These are phyloP conservation scores for Sminthurinus aureus DNA, from an alignment of 2,888 invertebrate genomes.

Conservation along the genomic window DNA sequence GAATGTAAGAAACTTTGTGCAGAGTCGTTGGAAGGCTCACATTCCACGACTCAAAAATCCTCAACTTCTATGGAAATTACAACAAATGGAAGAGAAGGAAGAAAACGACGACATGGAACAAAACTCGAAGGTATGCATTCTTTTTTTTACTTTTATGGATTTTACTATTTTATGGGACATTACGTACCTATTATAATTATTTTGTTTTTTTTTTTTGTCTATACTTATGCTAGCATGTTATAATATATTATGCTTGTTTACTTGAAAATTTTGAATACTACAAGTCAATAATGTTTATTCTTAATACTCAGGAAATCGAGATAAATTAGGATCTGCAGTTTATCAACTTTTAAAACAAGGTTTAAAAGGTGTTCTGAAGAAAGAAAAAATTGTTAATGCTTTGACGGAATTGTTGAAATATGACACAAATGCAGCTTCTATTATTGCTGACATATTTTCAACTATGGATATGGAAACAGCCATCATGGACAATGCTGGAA, in stretches of 20 bases:
- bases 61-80: neutral
- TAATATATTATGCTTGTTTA: neutral
- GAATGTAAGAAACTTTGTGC: conserved; percentile 67
- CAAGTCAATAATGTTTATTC: neutral
- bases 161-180: neutral
- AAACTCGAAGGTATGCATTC: conserved; percentile 6
- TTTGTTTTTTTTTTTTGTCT: no score
- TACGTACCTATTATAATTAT: no score
- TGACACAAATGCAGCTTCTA: conserved; percentile 40
- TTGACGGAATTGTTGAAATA: conserved; percentile 78
- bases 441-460: conserved; percentile 49
- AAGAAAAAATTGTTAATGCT: conserved; percentile 76
- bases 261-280: neutral
- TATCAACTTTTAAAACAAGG: conserved; percentile 84
- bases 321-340: conserved; percentile 65
- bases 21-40: conserved; percentile 52
- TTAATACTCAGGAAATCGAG: conserved; percentile 29
- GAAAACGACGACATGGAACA: neutral
- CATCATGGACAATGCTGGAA: conserved; percentile 25
- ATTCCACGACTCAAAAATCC: conserved; percentile 8
- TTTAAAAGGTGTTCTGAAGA: conserved; percentile 77
- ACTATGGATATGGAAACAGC: conserved; percentile 49
- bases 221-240: no score
- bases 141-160: neutral
- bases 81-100: conserved; percentile 23